phyloP scores from a whole-genome alignment of 2,888 invertebrate genomes.

The Timandra comae region DNA sequence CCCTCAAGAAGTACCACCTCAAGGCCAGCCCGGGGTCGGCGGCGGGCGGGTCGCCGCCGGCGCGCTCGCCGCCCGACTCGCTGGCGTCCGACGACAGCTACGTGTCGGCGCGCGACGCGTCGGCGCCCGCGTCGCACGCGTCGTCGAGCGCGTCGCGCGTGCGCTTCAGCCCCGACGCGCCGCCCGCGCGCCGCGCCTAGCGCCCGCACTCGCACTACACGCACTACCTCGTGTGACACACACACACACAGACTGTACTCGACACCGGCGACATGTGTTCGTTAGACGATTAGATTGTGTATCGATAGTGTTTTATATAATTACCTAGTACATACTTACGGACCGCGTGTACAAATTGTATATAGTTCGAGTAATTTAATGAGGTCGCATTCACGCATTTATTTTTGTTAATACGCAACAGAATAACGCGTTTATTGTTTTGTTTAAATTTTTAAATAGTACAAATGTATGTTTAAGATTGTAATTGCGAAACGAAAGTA shows the following conservation, averaged over 20 bases:
- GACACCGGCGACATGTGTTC: conserved; percentile 15
- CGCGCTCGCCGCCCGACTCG: conserved; percentile 91
- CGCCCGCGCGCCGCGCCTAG: conserved; percentile 68
- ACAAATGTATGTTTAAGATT: conserved; percentile 67
- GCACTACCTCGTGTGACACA: conserved; percentile 66
- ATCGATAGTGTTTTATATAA: no score
- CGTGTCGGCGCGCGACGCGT: conserved; percentile 88
- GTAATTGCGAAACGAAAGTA: conserved; percentile 5
- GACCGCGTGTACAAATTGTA: conserved; percentile 54
- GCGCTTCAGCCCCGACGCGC: conserved; percentile 85
- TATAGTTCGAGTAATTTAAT: conserved; percentile 38
- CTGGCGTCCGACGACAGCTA: conserved; percentile 93
- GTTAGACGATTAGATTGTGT: no score
- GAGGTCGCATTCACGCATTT: conserved; percentile 33
- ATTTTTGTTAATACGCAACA: conserved; percentile 33
- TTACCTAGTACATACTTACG: no score
- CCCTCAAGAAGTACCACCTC: no score
- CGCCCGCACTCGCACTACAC: conserved; percentile 68
- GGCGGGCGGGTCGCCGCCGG: conserved; percentile 85
- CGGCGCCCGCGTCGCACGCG: conserved; percentile 85
- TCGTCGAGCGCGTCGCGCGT: conserved; percentile 84
- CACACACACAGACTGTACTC: conserved; percentile 7
- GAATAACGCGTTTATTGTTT: conserved; percentile 33
- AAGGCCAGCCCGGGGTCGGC: conserved; percentile 74
- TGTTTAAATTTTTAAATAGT: conserved; percentile 65